Conservation (phyloP, 1,140 invertebrate genomes). For the Leptoteleia sp. region DNA sequence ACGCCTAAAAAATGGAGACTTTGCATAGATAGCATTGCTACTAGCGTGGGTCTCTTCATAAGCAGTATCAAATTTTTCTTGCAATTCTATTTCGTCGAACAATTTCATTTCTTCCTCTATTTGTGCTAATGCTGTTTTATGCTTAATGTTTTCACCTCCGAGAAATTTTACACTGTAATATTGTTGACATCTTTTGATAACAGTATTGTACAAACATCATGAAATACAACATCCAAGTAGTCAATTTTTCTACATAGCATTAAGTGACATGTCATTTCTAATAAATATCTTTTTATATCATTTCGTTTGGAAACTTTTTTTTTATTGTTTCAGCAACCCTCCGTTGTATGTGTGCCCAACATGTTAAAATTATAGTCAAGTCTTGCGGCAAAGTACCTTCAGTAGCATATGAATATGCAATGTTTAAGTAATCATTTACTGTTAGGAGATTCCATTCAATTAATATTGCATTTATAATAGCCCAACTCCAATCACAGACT, state of each 20-base stretch:
- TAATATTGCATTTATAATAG: constrained; percentile 32
- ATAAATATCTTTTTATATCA: constrained; percentile 4
- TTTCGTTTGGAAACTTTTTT: neutral
- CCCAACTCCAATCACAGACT: constrained; percentile 50
- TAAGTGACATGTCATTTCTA: constrained; percentile 39
- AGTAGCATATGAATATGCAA: neutral
- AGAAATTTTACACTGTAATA: constrained; percentile 32
- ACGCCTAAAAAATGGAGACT: constrained; percentile 32
- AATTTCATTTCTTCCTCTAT: constrained; percentile 10
- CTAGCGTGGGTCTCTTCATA: constrained; percentile 14
- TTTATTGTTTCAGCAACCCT: constrained; percentile 11
- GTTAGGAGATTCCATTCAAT: constrained; percentile 29
- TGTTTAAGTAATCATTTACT: constrained; percentile 1
- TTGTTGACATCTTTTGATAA: constrained; percentile 15
- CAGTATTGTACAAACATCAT: constrained; percentile 17
- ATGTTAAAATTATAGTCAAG: constrained; percentile 30
- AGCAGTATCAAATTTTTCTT: neutral
- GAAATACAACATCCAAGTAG: constrained; percentile 25
- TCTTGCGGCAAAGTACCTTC: neutral
- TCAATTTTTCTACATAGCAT: constrained; percentile 38
- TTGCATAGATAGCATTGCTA: constrained; percentile 23
- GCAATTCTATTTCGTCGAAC: constrained; percentile 13
- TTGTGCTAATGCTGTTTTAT: constrained; percentile 4
- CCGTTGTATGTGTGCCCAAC: constrained; percentile 49
- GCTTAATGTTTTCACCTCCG: constrained; percentile 19